Base-by-base conservation (phyloP, 2,797 vertebrate genomes). In the Lutjanus campechanus region DNA sequence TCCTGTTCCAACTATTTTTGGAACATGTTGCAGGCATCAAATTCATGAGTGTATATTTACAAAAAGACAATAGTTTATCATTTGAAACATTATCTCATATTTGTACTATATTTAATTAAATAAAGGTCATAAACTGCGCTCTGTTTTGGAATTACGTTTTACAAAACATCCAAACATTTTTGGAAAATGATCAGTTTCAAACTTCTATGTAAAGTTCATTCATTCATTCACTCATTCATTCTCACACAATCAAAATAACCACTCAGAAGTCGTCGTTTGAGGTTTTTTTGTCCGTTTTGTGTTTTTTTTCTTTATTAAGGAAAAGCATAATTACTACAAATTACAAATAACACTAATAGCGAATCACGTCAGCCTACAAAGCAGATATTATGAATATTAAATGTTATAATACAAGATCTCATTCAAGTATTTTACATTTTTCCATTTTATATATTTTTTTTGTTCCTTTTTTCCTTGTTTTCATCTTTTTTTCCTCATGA, bases 241-340 rank as follows among this genome's bases (percentile, higher is more conserved):
- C n/a, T 54, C 58, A 53, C 29, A 49, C 10, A 0, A 10, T 3
- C 49, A 2, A 83, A 89, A 88, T 47, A 59, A 89, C 43, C 19
- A 88, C 56, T 67, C 68, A 1, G 22, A 50, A 81, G 78, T 22
- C 68, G 1, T 89, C 86, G 90, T 96, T 97, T 97, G 95, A 94
- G 96, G 91, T 97, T 98, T 98, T 99, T 99, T 98, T 98, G 97
- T 97, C 96, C 95, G 95, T 98, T 98, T 97, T 96, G 95, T 95
- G 85, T 51, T 92, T 98, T 97, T 97, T 98, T 97, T 97, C 96
- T 98, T 99, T 97, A 97, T 98, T 95, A 95, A 98, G 96, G 96
- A 97, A 98, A 99, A 98, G 97, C 97, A 97, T 96, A 98, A 97
- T 97, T 97, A 98, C 98, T 98, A 99, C 97, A 99, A 99, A 99